phyloP scores from a whole-genome alignment of 2,113 vertebrate genomes.

The Platysteira castanea region DNA sequence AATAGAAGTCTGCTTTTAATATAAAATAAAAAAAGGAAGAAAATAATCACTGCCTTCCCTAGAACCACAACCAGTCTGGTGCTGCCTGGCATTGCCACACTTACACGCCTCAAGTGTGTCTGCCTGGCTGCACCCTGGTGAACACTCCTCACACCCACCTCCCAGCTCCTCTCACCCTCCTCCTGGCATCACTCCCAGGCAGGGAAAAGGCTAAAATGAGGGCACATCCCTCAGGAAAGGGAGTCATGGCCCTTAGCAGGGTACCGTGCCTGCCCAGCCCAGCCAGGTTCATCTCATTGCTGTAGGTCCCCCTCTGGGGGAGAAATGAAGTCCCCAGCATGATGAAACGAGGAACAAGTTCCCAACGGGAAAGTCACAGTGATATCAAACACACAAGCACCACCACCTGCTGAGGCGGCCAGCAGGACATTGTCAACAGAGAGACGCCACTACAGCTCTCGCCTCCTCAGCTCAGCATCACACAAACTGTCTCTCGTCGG shows the following conservation, averaged over 20 bases:
- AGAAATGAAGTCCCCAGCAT: accelerated
- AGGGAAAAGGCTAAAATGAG: not conserved
- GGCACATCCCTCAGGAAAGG: not conserved
- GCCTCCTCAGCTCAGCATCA: not conserved
- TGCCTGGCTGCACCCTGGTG: accelerated
- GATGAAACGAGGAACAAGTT: not conserved
- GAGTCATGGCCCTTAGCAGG: accelerated
- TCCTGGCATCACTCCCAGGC: not conserved
- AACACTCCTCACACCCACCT: not conserved
- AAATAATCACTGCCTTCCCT: not conserved
- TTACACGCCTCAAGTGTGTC: accelerated
- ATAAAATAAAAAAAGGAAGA: not conserved
- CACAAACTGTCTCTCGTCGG: not conserved
- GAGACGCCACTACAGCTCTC: not conserved
- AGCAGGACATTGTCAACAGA: accelerated
- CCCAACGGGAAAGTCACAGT: not conserved
- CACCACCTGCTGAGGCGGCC: not conserved
- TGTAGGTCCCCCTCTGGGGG: accelerated
- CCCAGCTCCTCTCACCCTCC: not conserved
- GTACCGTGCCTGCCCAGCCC: not conserved
- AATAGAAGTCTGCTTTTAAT: not conserved
- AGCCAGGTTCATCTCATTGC: accelerated
- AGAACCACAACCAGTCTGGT: not conserved
- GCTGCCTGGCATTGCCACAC: accelerated
- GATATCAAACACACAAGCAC: accelerated